Evolutionary conservation across 2,888 invertebrate genomes (phyloP), one percentile per base, ranked within the genome.

Genomic region (Sipha maydis): DNA sequence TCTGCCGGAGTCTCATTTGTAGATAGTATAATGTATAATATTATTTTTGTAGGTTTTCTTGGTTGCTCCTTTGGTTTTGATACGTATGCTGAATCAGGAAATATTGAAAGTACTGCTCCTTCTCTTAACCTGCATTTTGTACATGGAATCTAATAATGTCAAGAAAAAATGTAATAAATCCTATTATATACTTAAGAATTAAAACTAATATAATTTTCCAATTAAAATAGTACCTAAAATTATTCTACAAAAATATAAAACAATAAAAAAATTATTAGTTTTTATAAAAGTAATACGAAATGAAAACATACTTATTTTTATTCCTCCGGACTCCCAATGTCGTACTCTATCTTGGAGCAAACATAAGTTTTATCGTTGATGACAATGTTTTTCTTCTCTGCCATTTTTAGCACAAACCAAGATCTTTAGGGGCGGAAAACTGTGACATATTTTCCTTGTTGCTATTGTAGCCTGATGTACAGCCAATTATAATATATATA

Each of bases 311-410:
- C 17, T 28, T 79, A 79, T 34, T 56, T 21, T 79, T 56, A 79
- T 61, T 56, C 31, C 54, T 7, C 79, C 79, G 21, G 79, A 79
- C 25, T 79, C 56, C 79, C 79, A 79, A 56, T 56, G 56, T 5
- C 56, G 9, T 21, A 79, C 19, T 56, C 56, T 34, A 31, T 79
- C 56, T 79, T 79, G 21, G 56, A 56, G 8, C 79, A 79, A 34
- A 79, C 79, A 5, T 79, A 79, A 19, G 31, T 31, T 9, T 61
- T 79, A 9, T 56, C 31, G 56, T 79, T 56, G 8, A 79, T 17
- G 54, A 54, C 54, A 78, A 17, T 54, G 54, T 54, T 31, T 54
- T 54, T 78, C 56, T 31, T 48, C 34, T 56, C 38, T 31, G 56
- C 56, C 21, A 34, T 34, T 56, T 61, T 54, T 61, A 31, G 56